A percentile compares a stretch with the other conserved stretches of the same genome.
These are phyloP conservation scores for Eledona agricola DNA, from an alignment of 2,888 invertebrate genomes.

Conservation along the genomic window DNA sequence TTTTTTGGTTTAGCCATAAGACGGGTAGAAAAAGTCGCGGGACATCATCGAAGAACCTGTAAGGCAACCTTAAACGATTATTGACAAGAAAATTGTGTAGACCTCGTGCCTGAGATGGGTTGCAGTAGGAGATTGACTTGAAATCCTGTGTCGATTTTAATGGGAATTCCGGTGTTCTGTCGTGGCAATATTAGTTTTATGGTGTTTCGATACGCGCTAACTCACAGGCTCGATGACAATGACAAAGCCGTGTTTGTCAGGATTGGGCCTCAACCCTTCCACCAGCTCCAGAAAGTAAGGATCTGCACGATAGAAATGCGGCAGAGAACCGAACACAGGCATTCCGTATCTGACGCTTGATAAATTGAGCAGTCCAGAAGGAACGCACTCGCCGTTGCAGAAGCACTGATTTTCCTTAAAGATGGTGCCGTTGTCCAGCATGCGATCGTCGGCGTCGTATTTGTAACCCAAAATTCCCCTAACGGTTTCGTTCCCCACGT, in stretches of 20 bases:
- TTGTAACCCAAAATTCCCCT: constrained; percentile 73
- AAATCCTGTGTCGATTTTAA: constrained; percentile 79
- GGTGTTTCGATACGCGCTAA: constrained; percentile 1
- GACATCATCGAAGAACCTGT: constrained; percentile 72
- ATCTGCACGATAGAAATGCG: constrained; percentile 85
- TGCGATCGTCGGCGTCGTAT: constrained; percentile 70
- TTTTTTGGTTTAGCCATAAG: no score
- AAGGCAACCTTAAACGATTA: constrained; percentile 45
- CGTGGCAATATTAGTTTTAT: constrained; percentile 25
- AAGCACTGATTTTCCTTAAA: constrained; percentile 74
- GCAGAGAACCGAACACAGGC: constrained; percentile 84
- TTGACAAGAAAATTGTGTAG: constrained; percentile 56
- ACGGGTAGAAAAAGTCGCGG: constrained; percentile 74
- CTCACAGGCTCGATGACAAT: constrained; percentile 78
- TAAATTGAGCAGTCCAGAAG: constrained; percentile 78
- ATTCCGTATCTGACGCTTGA: constrained; percentile 80
- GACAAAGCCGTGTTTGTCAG: constrained; percentile 76
- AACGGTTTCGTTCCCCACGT: constrained; percentile 66
- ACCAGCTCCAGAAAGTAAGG: constrained; percentile 70
- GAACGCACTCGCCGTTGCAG: constrained; percentile 77
- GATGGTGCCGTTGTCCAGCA: constrained; percentile 73
- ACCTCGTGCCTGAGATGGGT: constrained; percentile 71
- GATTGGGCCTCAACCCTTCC: constrained; percentile 74
- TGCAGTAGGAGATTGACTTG: constrained; percentile 81
- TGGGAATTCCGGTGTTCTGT: constrained; percentile 77